Evolutionary conservation across 37 sponge, comb jelly and placozoan genomes (phyloP).

Genomic region (Hexactinellida sp.): DNA sequence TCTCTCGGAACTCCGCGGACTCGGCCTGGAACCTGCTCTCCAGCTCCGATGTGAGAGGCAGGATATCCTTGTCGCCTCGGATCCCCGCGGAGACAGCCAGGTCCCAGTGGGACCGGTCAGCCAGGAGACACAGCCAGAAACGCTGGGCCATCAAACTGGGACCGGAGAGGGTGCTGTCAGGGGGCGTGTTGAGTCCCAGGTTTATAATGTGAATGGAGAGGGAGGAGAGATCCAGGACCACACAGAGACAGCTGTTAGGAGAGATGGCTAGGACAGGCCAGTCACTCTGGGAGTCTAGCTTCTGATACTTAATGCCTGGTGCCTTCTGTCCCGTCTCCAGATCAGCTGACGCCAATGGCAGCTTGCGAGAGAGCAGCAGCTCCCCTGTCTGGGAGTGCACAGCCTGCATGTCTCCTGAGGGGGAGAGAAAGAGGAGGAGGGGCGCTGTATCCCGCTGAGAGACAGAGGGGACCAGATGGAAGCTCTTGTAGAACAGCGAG

Average conservation of each 20-base stretch:
- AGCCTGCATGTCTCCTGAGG: not conserved
- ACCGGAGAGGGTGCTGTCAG: not conserved
- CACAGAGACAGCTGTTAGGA: not conserved
- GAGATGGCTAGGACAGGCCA: not conserved
- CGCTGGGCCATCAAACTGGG: slow-evolving; percentile 8
- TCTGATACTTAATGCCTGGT: not conserved
- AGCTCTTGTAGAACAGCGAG: not conserved
- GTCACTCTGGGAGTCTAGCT: not conserved
- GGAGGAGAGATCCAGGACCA: not conserved
- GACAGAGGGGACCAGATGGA: not conserved
- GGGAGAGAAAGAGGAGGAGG: not conserved
- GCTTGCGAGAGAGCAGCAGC: not conserved
- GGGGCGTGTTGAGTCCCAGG: slow-evolving; percentile 16
- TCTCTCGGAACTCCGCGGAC: not conserved
- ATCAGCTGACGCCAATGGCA: not conserved
- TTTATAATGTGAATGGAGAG: not conserved
- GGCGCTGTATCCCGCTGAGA: not conserved
- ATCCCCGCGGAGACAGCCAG: not conserved
- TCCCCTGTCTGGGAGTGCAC: not conserved
- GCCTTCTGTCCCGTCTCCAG: not conserved
- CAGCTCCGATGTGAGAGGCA: not conserved
- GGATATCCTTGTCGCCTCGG: not conserved
- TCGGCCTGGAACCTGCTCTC: not conserved
- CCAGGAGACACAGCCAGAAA: slow-evolving; percentile 3
- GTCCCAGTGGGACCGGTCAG: not conserved